Evolutionary conservation across 35 echinoderm and acorn worm species (phyloP), one percentile per base, ranked within the genome.

Genomic region (Apostichopus californicus): DNA sequence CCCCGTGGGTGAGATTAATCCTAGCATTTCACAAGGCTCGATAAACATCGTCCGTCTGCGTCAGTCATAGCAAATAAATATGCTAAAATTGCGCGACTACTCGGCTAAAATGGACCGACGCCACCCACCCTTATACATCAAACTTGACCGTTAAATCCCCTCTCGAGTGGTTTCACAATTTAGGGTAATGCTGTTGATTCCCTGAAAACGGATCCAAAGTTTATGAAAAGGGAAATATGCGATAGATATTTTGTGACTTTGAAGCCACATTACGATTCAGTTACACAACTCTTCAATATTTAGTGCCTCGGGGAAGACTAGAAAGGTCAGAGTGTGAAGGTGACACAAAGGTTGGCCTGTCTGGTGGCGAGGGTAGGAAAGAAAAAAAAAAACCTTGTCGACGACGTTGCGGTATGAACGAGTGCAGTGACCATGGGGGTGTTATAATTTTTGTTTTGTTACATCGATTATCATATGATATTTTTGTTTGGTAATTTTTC

Each of bases 221-320:
- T 68, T 68, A 68, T 68, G 64, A 68, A 68, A 11, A n/a, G 8
- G 9, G 9, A 68, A 68, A 68, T 14, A 68, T 68, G 64, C 55
- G 52, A 56, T 55, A n/a, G 80, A 83, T 56, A 20, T 83, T 83
- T 46, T 83, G 80, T 56, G 34, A 83, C 80, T 83, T 83, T 56
- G 11, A 56, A 55, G 80, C 34, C 80, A 17, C 55, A 83, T 83
- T 83, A 83, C 80, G 52, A 53, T 14, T 55, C 18, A 83, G 55
- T 83, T 83, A 55, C 80, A 83, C 80, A 83, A 83, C 80, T 5
- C 9, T 3, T 83, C 80, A 56, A 55, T 14, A 14, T 55, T 83
- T 55, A 56, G 20, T 83, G 14, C 55, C 80, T 9, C 18, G 52
- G 80, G 80, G 52, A 68, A 18, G 64, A 83, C 80, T 9, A 13